phyloP scores from a whole-genome alignment of 2,113 vertebrate genomes.

The Pelodiscus sinensis region DNA sequence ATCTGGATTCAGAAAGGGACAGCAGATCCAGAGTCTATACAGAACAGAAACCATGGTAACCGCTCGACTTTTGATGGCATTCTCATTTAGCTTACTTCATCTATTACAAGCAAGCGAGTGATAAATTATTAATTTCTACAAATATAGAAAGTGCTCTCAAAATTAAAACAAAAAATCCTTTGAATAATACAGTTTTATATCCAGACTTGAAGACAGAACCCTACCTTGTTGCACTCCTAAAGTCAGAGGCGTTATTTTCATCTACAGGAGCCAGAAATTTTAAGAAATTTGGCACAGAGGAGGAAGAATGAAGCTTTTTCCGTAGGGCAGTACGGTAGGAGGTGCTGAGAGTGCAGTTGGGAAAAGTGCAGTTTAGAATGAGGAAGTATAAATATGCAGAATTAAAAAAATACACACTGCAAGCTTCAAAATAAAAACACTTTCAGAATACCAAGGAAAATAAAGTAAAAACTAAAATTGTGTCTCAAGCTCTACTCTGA shows the following conservation, averaged over 20 bases:
- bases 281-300: conserved; percentile 99
- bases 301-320: conserved; percentile 94
- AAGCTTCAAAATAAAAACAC: conserved; percentile 52
- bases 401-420: conserved; percentile 62
- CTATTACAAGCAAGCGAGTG: background rate
- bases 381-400: conserved; percentile 65
- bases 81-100: conserved; percentile 9
- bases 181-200: conserved; percentile 45
- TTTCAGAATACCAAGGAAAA: conserved; percentile 30
- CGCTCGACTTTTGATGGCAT: conserved; percentile 1
- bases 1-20: background rate
- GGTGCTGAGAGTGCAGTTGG: conserved; percentile 84
- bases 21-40: background rate
- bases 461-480: conserved; percentile 34
- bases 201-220: conserved; percentile 48
- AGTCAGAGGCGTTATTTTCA: conserved; percentile 90
- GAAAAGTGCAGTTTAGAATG: conserved; percentile 77
- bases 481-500: conserved; percentile 15
- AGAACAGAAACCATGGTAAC: background rate
- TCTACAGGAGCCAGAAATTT: conserved; percentile 98
- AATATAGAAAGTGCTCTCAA: conserved; percentile 16
- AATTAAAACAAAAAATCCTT: conserved; percentile 33
- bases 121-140: background rate
- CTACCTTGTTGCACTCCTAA: conserved; percentile 86
- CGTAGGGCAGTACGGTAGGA: conserved; percentile 90